Evolutionary conservation across 2,113 vertebrate genomes (phyloP), one percentile per base, ranked within the genome.

Genomic region (Sorex araneus): DNA sequence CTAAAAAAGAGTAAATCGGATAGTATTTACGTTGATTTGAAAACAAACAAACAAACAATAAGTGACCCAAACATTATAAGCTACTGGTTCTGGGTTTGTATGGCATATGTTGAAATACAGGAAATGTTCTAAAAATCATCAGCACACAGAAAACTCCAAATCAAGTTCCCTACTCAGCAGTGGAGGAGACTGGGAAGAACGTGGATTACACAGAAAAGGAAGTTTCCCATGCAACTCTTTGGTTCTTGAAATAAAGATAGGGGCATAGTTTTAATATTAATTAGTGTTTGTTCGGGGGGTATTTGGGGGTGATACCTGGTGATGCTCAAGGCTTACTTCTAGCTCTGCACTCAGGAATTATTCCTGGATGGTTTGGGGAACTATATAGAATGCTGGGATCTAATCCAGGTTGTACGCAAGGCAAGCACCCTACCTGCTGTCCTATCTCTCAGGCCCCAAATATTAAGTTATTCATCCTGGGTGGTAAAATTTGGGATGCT

Each of bases 171-270:
- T 32, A 23, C 18, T 30, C 32, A 66, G 27, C 74, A 64, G 8
- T 32, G 15, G n/a, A 27, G 13, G 21, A 18, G 15, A 27, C 50
- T 45, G 6, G 28, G 34, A 66, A 83, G 67, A 32, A n/a, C 11
- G 32, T 2, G 28, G 25, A 57, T 63, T 63, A 25, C 18, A 63
- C 4, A 28, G 32, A 4, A 90, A 57, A 8, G 43, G 19, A 87
- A 84, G 27, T 16, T 63, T 76, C 54, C 40, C n/a, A 34, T 23
- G 60, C 27, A 32, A 76, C 15, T 27, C 78, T 69, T 87, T 64
- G 47, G 45, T 79, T 69, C 30, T 84, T 78, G 63, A 73, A 81
- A 81, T 70, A 32, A 78, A 81, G 34, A 85, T 3, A 60, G 47
- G 16, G 82, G 18, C 57, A 60, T 60, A 60, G 57, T 23, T 60